Conservation (phyloP, 1,140 invertebrate species). For the Anagrus nilaparvatae region DNA sequence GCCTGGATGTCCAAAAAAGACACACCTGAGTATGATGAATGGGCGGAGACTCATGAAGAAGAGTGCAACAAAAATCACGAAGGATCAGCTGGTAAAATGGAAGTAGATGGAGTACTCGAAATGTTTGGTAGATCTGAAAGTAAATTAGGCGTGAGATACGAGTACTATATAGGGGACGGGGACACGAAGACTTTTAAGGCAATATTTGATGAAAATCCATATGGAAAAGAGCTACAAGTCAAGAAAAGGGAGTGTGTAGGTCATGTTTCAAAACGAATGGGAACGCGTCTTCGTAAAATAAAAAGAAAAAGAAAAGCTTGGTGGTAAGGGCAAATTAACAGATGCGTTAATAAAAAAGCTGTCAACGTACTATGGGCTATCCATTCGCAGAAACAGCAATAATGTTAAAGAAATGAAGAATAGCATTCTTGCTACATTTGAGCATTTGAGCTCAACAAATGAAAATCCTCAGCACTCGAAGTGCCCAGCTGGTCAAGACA, state of each 20-base stretch:
- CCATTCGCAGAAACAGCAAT: constrained; percentile 16
- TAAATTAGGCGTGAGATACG: constrained; percentile 12
- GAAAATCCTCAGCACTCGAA: constrained; percentile 13
- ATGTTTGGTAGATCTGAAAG: constrained; percentile 16
- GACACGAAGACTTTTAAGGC: constrained; percentile 14
- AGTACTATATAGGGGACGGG: constrained; percentile 17
- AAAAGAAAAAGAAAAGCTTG: constrained; percentile 5
- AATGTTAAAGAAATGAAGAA: constrained; percentile 17
- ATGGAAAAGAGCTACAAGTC: constrained; percentile 18
- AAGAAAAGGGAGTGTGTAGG: constrained; percentile 22
- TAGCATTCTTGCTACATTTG: constrained; percentile 13
- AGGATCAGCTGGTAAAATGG: constrained; percentile 19
- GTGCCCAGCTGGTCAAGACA: constrained; percentile 14
- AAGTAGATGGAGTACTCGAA: constrained; percentile 14
- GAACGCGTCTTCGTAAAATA: constrained; percentile 15
- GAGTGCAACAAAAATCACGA: constrained; percentile 16
- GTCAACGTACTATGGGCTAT: constrained; percentile 17
- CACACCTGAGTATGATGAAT: constrained; percentile 9
- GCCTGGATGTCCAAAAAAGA: constrained; percentile 5
- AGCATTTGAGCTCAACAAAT: constrained; percentile 15
- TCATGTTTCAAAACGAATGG: constrained; percentile 24
- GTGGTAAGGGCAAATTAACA: constrained; percentile 16
- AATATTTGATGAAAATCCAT: constrained; percentile 14
- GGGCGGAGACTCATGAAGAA: constrained; percentile 10
- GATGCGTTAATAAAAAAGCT: constrained; percentile 16